Evolutionary conservation across 2,113 vertebrate genomes (phyloP), one percentile per base, ranked within the genome.

Genomic region (Chamaea fasciata): DNA sequence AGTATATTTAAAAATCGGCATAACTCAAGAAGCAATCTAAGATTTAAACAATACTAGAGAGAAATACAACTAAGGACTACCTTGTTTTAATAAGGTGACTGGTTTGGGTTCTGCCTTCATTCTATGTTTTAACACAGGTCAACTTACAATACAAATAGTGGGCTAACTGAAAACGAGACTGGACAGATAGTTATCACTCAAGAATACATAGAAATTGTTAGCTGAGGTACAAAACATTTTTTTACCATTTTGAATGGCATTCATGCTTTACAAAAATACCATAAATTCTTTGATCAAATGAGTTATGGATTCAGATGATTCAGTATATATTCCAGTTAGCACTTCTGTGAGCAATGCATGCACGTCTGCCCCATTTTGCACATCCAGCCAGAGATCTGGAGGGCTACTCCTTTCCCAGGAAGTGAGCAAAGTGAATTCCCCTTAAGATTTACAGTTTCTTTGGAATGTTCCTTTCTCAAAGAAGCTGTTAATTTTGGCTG

Each of bases 1-100:
- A 93, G 82, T 86, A 92, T 67, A 97, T 60, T 90, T 87, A 95
- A 92, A 97, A 97, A 97, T 94, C 67, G 87, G 92, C 82, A 42
- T 62, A 82, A 92, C 52, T 97, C 95, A 87, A 97, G 95, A 97
- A 96, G 86, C 59, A 97, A 84, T 56, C 47, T 74, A 87, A 62
- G 68, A 87, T 94, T 93, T 87, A 93, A 96, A 87, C 73, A 13
- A 57, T 87, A 74, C 46, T 49, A 88, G 67, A 89, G 49, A 55
- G 56, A 83, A 95, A 91, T 49, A 83, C 56, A 92, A 85, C 46
- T 83, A 83, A 74, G 87, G 85, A 88, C 23, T 83, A 73, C 28
- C 46, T 75, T 83, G 69, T 65, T 75, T 92, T 93, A 83, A 67
- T 64, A 73, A 73, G 71, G 59, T 70, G 22, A 73, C 11, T n/a